A percentile compares a stretch with the other conserved stretches of the same genome.
phyloP scores from a whole-genome alignment of 2,113 vertebrate species.

The Centropus unirufus region DNA sequence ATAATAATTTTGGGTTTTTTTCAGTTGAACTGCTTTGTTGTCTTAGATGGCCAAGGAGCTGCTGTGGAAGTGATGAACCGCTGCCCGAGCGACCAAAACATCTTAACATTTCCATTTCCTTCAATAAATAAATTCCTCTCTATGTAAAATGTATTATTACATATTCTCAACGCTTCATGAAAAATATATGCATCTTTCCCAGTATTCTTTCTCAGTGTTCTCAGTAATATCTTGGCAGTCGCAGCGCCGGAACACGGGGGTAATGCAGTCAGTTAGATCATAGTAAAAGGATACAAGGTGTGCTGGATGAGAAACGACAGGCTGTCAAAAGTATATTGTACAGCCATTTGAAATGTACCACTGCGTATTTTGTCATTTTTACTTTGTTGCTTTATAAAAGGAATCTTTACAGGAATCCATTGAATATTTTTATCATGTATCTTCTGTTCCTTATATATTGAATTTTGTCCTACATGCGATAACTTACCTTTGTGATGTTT shows the following conservation, averaged over 20 bases:
- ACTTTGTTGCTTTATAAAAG: not conserved
- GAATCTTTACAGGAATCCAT: not conserved
- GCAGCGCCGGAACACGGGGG: not conserved
- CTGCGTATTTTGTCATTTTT: slow-evolving; percentile 6
- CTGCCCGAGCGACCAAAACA: not conserved
- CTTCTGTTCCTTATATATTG: not conserved
- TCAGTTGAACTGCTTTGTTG: not conserved
- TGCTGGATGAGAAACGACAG: not conserved
- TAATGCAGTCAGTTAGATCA: not conserved
- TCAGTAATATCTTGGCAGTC: not conserved
- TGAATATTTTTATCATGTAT: not conserved
- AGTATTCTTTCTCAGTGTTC: not conserved
- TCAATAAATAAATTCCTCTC: not conserved
- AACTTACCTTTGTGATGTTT: not conserved
- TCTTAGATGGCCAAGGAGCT: not conserved
- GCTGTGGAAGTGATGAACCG: not conserved
- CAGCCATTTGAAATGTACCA: slow-evolving; percentile 1
- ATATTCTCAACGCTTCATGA: not conserved
- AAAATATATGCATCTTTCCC: not conserved
- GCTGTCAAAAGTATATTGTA: slow-evolving; percentile 36
- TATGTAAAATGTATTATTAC: not conserved
- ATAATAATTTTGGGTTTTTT: slow-evolving; percentile 1
- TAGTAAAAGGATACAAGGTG: not conserved
- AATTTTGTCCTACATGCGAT: not conserved
- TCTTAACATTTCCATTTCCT: not conserved